Evolutionary conservation across 2,888 invertebrate species (phyloP).

Genomic region (Andrena hattorfiana): DNA sequence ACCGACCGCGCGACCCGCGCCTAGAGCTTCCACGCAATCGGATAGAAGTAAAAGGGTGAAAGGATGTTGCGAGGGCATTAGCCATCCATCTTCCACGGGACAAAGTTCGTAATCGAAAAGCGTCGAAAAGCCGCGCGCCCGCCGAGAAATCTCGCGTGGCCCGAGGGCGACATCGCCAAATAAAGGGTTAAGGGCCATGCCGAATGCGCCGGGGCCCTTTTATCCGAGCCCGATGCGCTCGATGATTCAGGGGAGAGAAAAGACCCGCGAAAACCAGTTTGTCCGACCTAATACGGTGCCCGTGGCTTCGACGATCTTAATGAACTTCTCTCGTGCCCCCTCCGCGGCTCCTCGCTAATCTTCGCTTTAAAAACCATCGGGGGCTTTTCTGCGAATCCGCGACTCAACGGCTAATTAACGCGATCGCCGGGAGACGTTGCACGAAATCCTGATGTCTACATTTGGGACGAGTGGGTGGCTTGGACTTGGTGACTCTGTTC

Average conservation of each 20-base stretch:
- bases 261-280: constrained; percentile 80
- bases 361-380: constrained; percentile 43
- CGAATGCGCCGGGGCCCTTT: constrained; percentile 65
- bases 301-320: constrained; percentile 72
- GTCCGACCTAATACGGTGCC: constrained; percentile 75
- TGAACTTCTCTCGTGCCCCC: constrained; percentile 70
- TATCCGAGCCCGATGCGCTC: constrained; percentile 64
- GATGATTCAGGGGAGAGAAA: constrained; percentile 68
- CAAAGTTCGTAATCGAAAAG: constrained; percentile 14
- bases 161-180: constrained; percentile 63
- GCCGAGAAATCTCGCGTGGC: constrained; percentile 56
- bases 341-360: constrained; percentile 37
- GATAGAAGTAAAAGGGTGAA: neutral
- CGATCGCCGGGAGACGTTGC: neutral
- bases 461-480: constrained; percentile 1
- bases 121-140: neutral
- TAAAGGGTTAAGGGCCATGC: constrained; percentile 74
- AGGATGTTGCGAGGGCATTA: neutral
- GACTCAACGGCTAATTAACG: constrained; percentile 43
- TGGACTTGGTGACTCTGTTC: neutral
- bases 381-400: constrained; percentile 41
- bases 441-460: constrained; percentile 6
- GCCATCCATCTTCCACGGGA: constrained; percentile 21
- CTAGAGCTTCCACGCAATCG: neutral
- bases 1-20: no score